phyloP scores from a whole-genome alignment of 2,888 invertebrate species.

The Nipponacmea schrenckii region DNA sequence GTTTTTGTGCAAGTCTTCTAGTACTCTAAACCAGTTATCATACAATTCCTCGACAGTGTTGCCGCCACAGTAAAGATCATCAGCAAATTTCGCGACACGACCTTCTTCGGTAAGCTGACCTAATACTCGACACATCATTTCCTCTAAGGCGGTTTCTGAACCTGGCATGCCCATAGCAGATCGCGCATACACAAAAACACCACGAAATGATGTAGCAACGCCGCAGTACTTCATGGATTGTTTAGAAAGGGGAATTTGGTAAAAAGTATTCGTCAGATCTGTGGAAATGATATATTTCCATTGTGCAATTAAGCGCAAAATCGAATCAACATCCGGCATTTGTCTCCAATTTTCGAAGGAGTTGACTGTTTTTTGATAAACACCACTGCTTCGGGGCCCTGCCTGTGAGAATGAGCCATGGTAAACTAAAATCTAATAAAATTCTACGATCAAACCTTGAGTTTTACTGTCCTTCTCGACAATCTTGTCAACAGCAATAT shows the following conservation, averaged over 20 bases:
- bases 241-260: conserved; percentile 35
- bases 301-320: conserved; percentile 28
- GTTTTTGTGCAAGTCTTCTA: conserved; percentile 25
- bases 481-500: no score
- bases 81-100: conserved; percentile 33
- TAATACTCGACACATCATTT: conserved; percentile 34
- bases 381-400: conserved; percentile 39
- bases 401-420: no score
- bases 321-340: conserved; percentile 34
- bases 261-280: conserved; percentile 37
- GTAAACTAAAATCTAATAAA: no score
- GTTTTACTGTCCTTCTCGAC: no score
- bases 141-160: conserved; percentile 40
- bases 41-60: conserved; percentile 27
- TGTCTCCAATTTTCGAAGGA: conserved; percentile 37
- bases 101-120: conserved; percentile 31
- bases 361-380: conserved; percentile 33
- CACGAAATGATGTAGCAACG: conserved; percentile 34
- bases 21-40: conserved; percentile 27
- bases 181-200: conserved; percentile 33
- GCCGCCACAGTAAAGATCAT: conserved; percentile 37
- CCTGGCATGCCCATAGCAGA: conserved; percentile 44
- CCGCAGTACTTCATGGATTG: conserved; percentile 35
- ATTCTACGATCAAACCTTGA: no score
- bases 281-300: conserved; percentile 40